Base-by-base conservation (phyloP, 1,140 invertebrate species). In the Colletes gigas region DNA sequence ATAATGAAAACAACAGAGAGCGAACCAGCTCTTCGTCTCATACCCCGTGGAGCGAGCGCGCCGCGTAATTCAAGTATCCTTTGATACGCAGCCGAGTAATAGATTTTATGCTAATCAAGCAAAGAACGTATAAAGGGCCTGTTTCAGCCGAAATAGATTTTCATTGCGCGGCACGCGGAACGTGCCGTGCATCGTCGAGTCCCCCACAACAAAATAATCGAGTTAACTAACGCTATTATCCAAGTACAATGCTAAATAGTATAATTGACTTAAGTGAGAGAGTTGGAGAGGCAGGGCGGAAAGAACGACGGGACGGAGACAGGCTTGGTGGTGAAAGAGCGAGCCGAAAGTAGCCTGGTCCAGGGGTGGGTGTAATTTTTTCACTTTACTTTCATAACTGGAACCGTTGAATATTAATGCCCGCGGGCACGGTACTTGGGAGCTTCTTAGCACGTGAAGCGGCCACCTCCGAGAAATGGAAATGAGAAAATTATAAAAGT, bases 361-460 rank as follows among this genome's bases (percentile, higher is more conserved):
- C 60, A 62, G 60, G 75, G 75, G 57, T 81, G 50, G 83, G 86
- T 88, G 90, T 91, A 91, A 92, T 90, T 92, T 92, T 92, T 92
- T 92, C 91, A 92, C 91, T 92, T 92, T 92, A 92, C 90, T 92
- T 92, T 92, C 91, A 92, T 92, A 92, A 91, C 91, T 91, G 90
- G 91, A 90, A 91, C 87, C 85, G 91, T 92, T 92, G 91, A 92
- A 92, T 92, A 92, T 92, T 92, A 92, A 92, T 92, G 91, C 83
- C 84, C 86, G 87, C 83, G 82, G 85, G 88, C 85, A 80, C 84
- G 85, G 82, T 81, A 84, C 85, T 85, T 81, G 79, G 78, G 72
- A 89, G 88, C 89, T 90, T 87, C 86, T 89, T 89, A 90, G 86
- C 87, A 65, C 71, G 70, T 70, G 82, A 78, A 71, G 66, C 78